Evolutionary conservation across 2,113 vertebrate species (phyloP).

Genomic region (Charadrius vociferus): DNA sequence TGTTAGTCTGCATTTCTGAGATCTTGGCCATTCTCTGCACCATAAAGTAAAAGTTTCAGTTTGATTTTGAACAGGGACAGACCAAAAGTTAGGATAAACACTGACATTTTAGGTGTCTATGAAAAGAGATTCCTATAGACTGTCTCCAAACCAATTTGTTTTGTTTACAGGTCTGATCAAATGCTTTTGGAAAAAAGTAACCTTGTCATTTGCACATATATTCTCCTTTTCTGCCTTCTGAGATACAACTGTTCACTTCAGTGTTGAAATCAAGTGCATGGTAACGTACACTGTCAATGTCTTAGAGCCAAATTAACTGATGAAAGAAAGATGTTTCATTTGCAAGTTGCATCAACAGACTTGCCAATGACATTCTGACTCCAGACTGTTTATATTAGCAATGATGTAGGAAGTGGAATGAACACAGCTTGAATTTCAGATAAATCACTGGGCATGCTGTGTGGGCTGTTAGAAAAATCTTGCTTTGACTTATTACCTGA

Average conservation of each 20-base stretch:
- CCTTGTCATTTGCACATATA: neutral
- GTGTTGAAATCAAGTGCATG: neutral
- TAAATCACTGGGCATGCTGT: neutral
- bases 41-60: neutral
- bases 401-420: neutral
- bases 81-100: neutral
- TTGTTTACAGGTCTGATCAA: neutral
- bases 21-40: neutral
- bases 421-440: slow-evolving; percentile 11
- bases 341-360: neutral
- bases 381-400: neutral
- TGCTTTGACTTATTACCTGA: neutral
- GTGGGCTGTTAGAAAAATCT: neutral
- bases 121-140: neutral
- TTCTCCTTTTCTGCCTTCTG: neutral
- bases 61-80: neutral
- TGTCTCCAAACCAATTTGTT: neutral
- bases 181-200: neutral
- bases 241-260: neutral
- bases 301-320: neutral
- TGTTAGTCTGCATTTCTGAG: neutral
- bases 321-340: neutral
- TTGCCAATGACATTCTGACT: neutral
- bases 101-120: neutral
- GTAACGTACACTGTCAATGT: neutral